Conservation (phyloP, 2,888 invertebrate genomes). For the Leucania comma region DNA sequence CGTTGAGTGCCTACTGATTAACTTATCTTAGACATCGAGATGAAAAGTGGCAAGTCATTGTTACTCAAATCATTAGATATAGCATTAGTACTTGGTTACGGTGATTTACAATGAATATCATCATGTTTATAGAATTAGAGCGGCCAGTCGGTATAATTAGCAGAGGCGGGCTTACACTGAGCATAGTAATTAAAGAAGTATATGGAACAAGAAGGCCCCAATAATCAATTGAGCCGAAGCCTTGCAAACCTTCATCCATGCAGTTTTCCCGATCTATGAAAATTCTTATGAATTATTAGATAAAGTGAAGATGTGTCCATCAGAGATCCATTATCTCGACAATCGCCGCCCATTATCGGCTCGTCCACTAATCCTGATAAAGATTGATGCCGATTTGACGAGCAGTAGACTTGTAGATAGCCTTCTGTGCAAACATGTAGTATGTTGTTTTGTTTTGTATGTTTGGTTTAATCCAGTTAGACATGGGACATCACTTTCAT, state of each 20-base stretch:
- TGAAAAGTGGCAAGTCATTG: constrained; percentile 9
- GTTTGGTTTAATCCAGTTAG: neutral
- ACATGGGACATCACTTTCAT: neutral
- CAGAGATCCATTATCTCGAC: constrained; percentile 46
- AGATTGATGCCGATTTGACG: constrained; percentile 13
- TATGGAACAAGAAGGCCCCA: neutral
- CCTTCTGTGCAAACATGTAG: neutral
- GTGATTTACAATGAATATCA: neutral
- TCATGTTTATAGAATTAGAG: neutral
- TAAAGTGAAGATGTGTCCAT: constrained; percentile 43
- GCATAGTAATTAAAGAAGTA: neutral
- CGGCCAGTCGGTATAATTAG: neutral
- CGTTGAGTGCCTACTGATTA: constrained; percentile 42
- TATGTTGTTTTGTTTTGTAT: too few relatives aligned
- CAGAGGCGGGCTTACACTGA: neutral
- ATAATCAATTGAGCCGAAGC: neutral
- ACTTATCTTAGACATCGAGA: constrained; percentile 36
- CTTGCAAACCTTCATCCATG: neutral
- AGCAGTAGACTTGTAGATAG: neutral
- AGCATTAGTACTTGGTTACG: neutral
- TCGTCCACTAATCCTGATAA: constrained; percentile 47
- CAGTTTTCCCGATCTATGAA: neutral
- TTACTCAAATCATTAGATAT: neutral
- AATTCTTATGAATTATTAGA: constrained; percentile 41
- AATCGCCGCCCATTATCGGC: constrained; percentile 31